Evolutionary conservation across 1,140 invertebrate species (phyloP), one percentile per base, ranked within the genome.

Genomic region (Drosophila orena): DNA sequence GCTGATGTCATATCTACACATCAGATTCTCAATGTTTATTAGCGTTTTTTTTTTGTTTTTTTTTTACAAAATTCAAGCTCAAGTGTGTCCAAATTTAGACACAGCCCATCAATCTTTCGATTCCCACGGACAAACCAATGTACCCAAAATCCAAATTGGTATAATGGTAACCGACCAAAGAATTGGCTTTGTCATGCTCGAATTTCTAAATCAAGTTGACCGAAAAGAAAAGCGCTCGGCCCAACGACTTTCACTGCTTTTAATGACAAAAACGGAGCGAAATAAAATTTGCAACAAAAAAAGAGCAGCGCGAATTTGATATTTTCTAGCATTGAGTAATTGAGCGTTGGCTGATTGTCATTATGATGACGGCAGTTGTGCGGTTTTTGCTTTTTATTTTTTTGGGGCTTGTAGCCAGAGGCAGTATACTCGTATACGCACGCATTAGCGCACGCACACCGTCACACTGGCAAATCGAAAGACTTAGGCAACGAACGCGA

Each of bases 401-500:
- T 72, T 38, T 62, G 43, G 47, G 35, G 35, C 37, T 55, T 27
- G 54, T 37, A 40, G 66, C 78, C 78, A 66, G 56, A 59, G 76
- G 54, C 77, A 52, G 66, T 56, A 27, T 22, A n/a, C n/a, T n/a
- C n/a, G n/a, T n/a, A 38, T 60, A 58, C 49, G 52, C 68, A 57
- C 64, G 49, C 62, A 44, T 69, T 68, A 30, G 24, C 55, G 24
- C 55, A 74, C 69, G 34, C 55, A 62, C 69, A 47, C 70, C 22
- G n/a, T n/a, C 6, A 22, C 43, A 55, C 49, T 11, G 49, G 8
- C 40, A 64, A 80, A 85, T 77, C 83, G 64, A 88, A 88, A 83
- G 83, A 88, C 84, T 89, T 88, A 89, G 54, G 84, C 84, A 88
- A 88, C 83, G 64, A 88, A 88, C 83, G 83, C 73, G 65, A 79